Conservation (phyloP, 1,140 invertebrate species). For the Ostrea edulis region DNA sequence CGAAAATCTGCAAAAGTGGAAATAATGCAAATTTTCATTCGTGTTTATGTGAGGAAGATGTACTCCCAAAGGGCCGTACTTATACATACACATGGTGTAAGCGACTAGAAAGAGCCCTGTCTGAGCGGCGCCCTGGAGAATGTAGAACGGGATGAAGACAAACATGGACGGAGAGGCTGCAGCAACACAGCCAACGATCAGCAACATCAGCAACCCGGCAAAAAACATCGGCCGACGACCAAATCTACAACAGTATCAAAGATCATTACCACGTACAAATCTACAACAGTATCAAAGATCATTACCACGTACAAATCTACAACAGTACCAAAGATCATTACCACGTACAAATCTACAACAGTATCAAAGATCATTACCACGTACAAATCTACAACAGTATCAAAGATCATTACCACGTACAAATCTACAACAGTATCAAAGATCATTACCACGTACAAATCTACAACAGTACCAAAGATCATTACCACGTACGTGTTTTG, state of each 20-base stretch:
- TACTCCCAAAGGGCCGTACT: too few species aligned
- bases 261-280: constrained; percentile 14
- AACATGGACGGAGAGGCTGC: constrained; percentile 60
- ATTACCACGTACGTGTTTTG: too few species aligned
- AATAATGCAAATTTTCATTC: too few species aligned
- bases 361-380: not conserved
- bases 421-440: constrained; percentile 54
- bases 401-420: constrained; percentile 14
- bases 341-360: constrained; percentile 63
- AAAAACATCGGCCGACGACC: constrained; percentile 67
- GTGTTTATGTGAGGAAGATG: too few species aligned
- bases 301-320: constrained; percentile 64
- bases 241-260: constrained; percentile 54
- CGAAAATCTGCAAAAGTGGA: too few species aligned
- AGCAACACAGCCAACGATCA: constrained; percentile 60
- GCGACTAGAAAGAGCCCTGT: constrained; percentile 64
- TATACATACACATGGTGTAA: constrained; percentile 65
- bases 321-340: not conserved
- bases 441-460: constrained; percentile 54
- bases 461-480: constrained; percentile 41
- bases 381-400: constrained; percentile 59
- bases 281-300: constrained; percentile 41
- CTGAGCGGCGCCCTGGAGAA: constrained; percentile 66
- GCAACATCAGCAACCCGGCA: constrained; percentile 57
- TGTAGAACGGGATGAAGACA: constrained; percentile 66